Evolutionary conservation across 1,140 invertebrate genomes (phyloP).

Genomic region (Linepithema humile): DNA sequence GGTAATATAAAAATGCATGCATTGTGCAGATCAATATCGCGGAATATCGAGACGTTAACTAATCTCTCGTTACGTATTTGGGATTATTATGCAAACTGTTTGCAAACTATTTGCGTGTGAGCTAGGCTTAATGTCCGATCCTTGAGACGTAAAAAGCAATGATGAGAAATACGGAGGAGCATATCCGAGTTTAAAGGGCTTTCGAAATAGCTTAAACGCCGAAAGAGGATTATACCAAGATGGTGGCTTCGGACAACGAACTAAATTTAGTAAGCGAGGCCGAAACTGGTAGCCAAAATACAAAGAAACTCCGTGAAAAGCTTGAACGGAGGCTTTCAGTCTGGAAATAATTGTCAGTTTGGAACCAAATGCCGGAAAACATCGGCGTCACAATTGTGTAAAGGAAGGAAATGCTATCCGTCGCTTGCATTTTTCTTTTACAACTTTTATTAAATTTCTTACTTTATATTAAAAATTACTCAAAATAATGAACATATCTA

Average conservation of each 20-base stretch:
- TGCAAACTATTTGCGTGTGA: slow-evolving; percentile 10
- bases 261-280: slow-evolving; percentile 75
- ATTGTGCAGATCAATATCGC: neutral
- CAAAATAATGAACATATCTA: neutral
- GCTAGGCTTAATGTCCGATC: neutral
- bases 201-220: slow-evolving; percentile 74
- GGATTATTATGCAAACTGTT: slow-evolving; percentile 14
- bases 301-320: slow-evolving; percentile 66
- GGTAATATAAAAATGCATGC: neutral
- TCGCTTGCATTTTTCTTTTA: neutral
- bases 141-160: slow-evolving; percentile 29
- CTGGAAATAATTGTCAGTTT: slow-evolving; percentile 56
- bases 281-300: slow-evolving; percentile 67
- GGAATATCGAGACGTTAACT: neutral
- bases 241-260: slow-evolving; percentile 68
- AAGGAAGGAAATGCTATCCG: neutral
- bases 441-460: slow-evolving; percentile 11
- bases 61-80: slow-evolving; percentile 15
- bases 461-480: neutral
- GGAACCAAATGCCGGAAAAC: too few relatives aligned
- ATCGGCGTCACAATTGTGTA: slow-evolving; percentile 5
- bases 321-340: slow-evolving; percentile 44
- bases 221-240: slow-evolving; percentile 78
- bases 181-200: slow-evolving; percentile 66
- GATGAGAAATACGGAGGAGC: slow-evolving; percentile 60